phyloP scores from a whole-genome alignment of 2,888 invertebrate genomes.

The Theretra japonica region DNA sequence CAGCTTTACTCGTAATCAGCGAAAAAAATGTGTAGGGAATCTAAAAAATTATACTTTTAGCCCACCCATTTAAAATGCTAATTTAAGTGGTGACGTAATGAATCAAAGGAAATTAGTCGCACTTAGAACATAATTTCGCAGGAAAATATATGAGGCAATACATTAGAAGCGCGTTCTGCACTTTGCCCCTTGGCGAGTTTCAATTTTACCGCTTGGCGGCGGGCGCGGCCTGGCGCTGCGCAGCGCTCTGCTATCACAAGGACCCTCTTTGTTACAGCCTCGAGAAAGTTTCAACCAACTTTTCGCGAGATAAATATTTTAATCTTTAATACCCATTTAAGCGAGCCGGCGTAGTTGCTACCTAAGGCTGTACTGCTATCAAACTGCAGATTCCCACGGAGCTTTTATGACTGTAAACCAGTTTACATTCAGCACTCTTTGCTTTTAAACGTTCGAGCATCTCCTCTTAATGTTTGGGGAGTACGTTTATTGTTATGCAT shows the following conservation, averaged over 20 bases:
- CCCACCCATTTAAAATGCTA: constrained; percentile 32
- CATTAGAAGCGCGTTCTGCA: constrained; percentile 57
- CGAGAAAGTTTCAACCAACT: constrained; percentile 67
- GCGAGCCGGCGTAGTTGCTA: constrained; percentile 60
- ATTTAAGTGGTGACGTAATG: constrained; percentile 44
- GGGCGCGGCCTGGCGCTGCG: constrained; percentile 39
- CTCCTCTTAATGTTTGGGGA: constrained; percentile 43
- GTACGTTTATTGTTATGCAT: constrained; percentile 49
- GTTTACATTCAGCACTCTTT: constrained; percentile 51
- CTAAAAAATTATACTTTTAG: neutral
- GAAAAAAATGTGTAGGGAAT: neutral
- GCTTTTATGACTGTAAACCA: constrained; percentile 61
- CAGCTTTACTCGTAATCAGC: neutral
- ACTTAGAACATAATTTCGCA: constrained; percentile 60
- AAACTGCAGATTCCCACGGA: constrained; percentile 61
- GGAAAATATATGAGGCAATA: constrained; percentile 59
- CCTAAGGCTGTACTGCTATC: constrained; percentile 61
- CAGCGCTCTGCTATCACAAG: constrained; percentile 54
- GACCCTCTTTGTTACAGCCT: constrained; percentile 66
- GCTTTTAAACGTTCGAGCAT: constrained; percentile 45
- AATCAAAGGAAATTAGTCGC: constrained; percentile 55
- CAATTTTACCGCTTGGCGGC: constrained; percentile 56
- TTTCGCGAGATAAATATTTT: constrained; percentile 75
- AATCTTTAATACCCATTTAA: constrained; percentile 76
- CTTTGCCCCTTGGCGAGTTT: constrained; percentile 61